Base-by-base conservation (phyloP, 2,113 vertebrate genomes). In the Tichodroma muraria region DNA sequence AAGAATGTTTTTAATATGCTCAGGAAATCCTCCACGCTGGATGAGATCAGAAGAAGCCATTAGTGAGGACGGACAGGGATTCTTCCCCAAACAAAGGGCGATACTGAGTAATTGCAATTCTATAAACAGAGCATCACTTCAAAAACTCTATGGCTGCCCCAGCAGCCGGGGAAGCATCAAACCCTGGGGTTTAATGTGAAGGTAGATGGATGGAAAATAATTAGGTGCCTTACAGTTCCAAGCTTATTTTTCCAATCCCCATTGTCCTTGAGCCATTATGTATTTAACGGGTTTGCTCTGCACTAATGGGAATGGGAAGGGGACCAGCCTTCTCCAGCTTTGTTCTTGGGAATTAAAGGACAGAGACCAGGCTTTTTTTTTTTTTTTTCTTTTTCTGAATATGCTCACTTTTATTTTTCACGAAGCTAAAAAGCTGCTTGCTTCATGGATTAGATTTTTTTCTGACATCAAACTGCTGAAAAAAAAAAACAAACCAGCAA, bases 21-120 rank as follows among this genome's bases (percentile, higher is more conserved):
- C 84, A 85, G 87, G 94, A 97, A 94, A 93, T 82, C 84, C 89
- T 93, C 57, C 70, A 50, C 4, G 0, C 50, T 8, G 17, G 75
- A 27, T n/a, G 87, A 85, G 93, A 93, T 61, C 86, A 95, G 80
- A 81, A 89, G 92, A 10, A 89, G 73, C 80, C 86, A 53, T 93
- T 65, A 94, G 94, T 19, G 84, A 79, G 91, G 82, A 63, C 14
- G 79, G 91, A 85, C 20, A 14, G 63, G 53, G 72, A 52, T 82
- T 73, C 75, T 65, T 80, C 81, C 85, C 75, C 81, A 83, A 47
- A 92, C 90, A 94, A 94, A 88, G 87, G 75, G 87, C 1, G 2
- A 47, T 18, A 4, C 53, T 65, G 89, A 85, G 73, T 50, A 61
- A 97, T n/a, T 87, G 94, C 85, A 63, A 24, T 47, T 88, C 85